Evolutionary conservation across 1,140 invertebrate genomes (phyloP), one percentile per base, ranked within the genome.

Genomic region (Drosophila lacertosa): DNA sequence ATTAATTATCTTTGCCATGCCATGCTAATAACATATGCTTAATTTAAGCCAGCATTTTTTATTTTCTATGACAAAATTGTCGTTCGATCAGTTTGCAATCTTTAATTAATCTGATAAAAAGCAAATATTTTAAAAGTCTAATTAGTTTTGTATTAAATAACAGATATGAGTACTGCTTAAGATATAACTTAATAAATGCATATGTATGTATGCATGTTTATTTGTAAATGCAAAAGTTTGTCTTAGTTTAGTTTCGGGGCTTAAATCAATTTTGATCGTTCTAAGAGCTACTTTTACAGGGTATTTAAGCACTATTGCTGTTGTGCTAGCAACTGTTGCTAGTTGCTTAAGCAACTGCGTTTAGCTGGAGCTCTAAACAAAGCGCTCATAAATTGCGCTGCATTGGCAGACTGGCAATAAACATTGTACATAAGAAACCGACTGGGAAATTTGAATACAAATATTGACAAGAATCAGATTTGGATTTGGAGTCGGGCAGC

Each of bases 381-480:
- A 86, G 77, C 72, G 73, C 50, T 86, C 80, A 86, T 84, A 84
- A 86, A 84, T 86, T 58, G 76, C 50, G 29, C 37, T 29, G 40
- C 29, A 24, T 66, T 40, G 2, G 13, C 16, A 24, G 59, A 33
- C 45, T 44, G 10, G 55, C 68, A 80, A 75, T 62, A 60, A 81
- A 35, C 29, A 32, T 32, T 15, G 44, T 10, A 53, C 54, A 48
- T 54, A 39, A 35, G 20, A 69, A 57, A 29, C 44, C 44, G 29
- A 10, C 35, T 54, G 40, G 16, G 67, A 50, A 80, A 88, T 86
- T 86, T 86, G 81, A 86, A 88, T 88, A 88, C 82, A 86, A 88
- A 72, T 77, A 74, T 77, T 74, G 73, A 73, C 69, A 39, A 64
- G 71, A 70, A 68, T 69, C 53, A 42, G 68, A 57, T 57, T 63